Percentiles rank a stretch among this genome's conserved stretches.
phyloP scores from a whole-genome alignment of 2,888 invertebrate species.

The Imbricaverruca yamaguchii region DNA sequence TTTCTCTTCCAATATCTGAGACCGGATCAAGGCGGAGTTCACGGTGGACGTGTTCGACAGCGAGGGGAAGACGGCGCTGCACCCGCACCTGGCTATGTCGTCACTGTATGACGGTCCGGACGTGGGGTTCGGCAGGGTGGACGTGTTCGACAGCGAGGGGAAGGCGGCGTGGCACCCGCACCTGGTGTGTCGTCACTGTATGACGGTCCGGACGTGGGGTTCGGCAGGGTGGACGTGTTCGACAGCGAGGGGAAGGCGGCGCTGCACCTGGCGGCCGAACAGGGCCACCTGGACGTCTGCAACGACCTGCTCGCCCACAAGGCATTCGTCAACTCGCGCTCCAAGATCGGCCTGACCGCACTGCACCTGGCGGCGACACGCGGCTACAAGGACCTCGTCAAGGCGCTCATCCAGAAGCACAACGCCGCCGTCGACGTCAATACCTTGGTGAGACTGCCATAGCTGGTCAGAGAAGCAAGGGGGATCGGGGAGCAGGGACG shows the following conservation, averaged over 20 bases:
- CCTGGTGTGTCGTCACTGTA: too few relatives aligned
- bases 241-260: constrained; percentile 91
- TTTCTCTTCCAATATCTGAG: too few relatives aligned
- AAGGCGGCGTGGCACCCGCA: constrained; percentile 61
- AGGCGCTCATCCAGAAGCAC: constrained; percentile 88
- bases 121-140: constrained; percentile 90
- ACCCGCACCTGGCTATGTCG: too few relatives aligned
- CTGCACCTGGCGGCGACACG: constrained; percentile 95
- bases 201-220: too few relatives aligned
- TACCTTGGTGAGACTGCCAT: constrained; percentile 54
- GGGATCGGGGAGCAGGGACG: too few relatives aligned
- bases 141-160: constrained; percentile 95
- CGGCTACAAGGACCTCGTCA: constrained; percentile 80
- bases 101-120: too few relatives aligned
- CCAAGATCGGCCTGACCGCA: constrained; percentile 71
- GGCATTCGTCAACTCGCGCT: constrained; percentile 88
- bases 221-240: constrained; percentile 94
- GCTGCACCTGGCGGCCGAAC: constrained; percentile 50
- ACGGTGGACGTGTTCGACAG: constrained; percentile 97
- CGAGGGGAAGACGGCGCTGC: constrained; percentile 78
- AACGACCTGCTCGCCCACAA: constrained; percentile 75
- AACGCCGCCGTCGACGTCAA: constrained; percentile 92
- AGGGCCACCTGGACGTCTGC: constrained; percentile 58
- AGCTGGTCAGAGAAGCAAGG: too few relatives aligned
- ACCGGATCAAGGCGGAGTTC: too few relatives aligned